These are phyloP conservation scores for Andrena haemorrhoa DNA, from an alignment of 2,888 invertebrate genomes.

Conservation along the genomic window DNA sequence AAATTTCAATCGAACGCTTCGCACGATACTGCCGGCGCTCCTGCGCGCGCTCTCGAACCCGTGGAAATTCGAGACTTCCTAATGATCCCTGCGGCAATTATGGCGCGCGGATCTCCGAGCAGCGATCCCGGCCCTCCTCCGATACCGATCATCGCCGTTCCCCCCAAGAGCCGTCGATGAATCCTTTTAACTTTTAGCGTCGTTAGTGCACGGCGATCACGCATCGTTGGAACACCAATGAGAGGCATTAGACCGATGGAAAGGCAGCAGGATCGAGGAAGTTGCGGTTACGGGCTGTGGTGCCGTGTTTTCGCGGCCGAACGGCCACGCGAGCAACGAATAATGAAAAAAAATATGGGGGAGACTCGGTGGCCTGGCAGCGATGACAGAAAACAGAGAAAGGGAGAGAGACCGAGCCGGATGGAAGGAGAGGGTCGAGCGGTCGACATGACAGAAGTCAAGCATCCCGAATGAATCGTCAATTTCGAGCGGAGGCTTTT, in stretches of 20 bases:
- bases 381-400: constrained; percentile 46
- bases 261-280: constrained; percentile 73
- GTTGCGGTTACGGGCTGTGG: constrained; percentile 78
- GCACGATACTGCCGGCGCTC: constrained; percentile 32
- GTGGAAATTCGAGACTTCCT: background rate
- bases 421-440: constrained; percentile 14
- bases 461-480: constrained; percentile 77
- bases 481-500: constrained; percentile 60
- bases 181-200: constrained; percentile 57
- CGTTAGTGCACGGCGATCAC: constrained; percentile 60
- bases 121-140: background rate
- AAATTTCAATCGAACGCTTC: constrained; percentile 60
- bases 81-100: background rate
- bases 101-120: too few relatives aligned
- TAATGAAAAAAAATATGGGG: constrained; percentile 52
- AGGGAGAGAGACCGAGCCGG: constrained; percentile 15
- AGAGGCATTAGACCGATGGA: constrained; percentile 67
- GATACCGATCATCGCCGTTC: constrained; percentile 37
- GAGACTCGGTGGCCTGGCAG: constrained; percentile 34
- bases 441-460: constrained; percentile 56
- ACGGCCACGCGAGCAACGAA: constrained; percentile 69
- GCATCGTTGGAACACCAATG: constrained; percentile 66
- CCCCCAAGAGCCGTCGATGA: constrained; percentile 41
- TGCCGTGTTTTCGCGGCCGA: constrained; percentile 79
- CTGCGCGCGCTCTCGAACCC: constrained; percentile 7